Base-by-base conservation (phyloP, 92 coral and sea anemone species). In the Phenganax subtilis region DNA sequence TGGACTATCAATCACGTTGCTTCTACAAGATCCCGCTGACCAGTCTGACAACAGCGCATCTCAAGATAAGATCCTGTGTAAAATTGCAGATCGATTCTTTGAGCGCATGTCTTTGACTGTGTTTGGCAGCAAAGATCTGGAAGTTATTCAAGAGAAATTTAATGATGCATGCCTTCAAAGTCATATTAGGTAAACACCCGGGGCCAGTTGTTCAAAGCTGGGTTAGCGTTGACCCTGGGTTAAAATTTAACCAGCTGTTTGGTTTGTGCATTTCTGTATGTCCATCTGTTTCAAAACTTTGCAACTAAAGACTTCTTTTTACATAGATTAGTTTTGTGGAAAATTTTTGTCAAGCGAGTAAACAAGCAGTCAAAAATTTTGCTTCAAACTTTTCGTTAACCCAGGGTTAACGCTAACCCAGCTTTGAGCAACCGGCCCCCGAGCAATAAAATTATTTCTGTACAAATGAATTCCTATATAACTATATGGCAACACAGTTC, bases 61-160 rank as follows among this genome's bases (percentile, higher is more conserved):
- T 55, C 84, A 81, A 51, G 82, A 85, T 52, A 97, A 94, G 72
- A 94, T 97, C 67, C 77, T 94, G 82, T 77, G 88, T 56, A 92
- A 84, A 51, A 91, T 90, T 93, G 91, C 98, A 4, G 97, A 89
- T 76, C 87, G 87, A 83, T 94, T 90, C 82, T 91, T 91, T 75
- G 85, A 88, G 12, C 80, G 89, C 62, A 88, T 94, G 68, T 96
- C 97, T 25, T 90, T 94, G 47, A 90, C 89, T 70, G 93, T 90
- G 47, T 94, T 94, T 88, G 98, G 98, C 2, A 88, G 90, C 28
- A 96, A 96, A 85, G 99, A 96, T 84, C 90, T 96, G 85, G 99
- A 91, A 25, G 88, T 76, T 31, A 90, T 90, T 89, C 85, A 89
- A 51, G 89, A 83, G 59, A 89, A 88, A 78, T 89, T 91, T 70